Evolutionary conservation across 2,888 invertebrate species (phyloP).

Genomic region (Drosophila nigricruria): DNA sequence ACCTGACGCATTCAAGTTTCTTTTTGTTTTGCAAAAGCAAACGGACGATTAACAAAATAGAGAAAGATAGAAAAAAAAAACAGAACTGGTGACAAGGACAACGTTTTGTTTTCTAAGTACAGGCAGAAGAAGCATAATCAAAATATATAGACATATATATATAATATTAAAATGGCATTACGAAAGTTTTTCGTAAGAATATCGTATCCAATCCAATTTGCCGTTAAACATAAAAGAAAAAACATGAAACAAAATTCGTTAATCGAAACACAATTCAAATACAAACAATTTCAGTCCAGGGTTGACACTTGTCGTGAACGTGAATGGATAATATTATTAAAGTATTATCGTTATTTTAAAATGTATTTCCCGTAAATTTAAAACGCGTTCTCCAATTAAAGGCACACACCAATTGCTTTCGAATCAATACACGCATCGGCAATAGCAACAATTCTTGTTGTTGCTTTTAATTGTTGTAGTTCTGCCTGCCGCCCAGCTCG

Average conservation of each 20-base stretch:
- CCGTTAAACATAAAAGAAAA: constrained; percentile 45
- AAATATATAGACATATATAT: constrained; percentile 24
- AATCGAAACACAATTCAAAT: constrained; percentile 56
- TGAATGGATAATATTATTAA: constrained; percentile 31
- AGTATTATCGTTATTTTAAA: constrained; percentile 23
- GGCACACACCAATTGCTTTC: constrained; percentile 61
- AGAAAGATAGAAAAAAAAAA: constrained; percentile 9
- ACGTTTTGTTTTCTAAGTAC: constrained; percentile 37
- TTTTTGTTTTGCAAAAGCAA: constrained; percentile 17
- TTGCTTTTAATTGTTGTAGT: constrained; percentile 88
- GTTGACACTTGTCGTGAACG: constrained; percentile 47
- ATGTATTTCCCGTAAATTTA: constrained; percentile 50
- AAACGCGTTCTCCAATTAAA: constrained; percentile 36
- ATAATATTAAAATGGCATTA: constrained; percentile 59
- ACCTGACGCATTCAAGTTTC: constrained; percentile 39
- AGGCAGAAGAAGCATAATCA: constrained; percentile 44
- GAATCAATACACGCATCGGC: constrained; percentile 46
- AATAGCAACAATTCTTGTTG: constrained; percentile 4
- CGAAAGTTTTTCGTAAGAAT: constrained; percentile 44
- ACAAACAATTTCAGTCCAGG: constrained; percentile 74
- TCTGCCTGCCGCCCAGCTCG: constrained; percentile 93
- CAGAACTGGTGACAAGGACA: constrained; percentile 53
- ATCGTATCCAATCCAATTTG: constrained; percentile 52
- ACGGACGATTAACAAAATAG: constrained; percentile 26
- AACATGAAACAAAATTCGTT: constrained; percentile 53